Conservation (phyloP, 2,113 vertebrate species). For the Salvelinus fontinalis region DNA sequence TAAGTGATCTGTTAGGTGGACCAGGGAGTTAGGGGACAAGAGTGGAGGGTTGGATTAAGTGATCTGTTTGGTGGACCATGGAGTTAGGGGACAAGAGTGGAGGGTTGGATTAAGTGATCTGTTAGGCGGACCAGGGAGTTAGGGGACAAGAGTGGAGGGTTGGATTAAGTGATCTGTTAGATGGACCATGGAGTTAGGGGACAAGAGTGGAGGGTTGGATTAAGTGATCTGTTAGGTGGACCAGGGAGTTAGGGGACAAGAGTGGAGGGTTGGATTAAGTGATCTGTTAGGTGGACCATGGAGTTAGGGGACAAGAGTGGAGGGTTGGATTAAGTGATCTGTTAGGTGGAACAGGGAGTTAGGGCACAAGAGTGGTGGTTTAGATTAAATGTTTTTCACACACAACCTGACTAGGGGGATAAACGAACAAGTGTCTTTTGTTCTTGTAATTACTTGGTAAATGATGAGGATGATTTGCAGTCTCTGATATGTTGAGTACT, state of each 20-base stretch:
- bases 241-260: neutral
- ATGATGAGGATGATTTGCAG: too few relatives aligned
- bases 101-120: neutral
- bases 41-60: constrained; percentile 2
- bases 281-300: constrained; percentile 63
- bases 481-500: too few relatives aligned
- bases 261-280: constrained; percentile 6
- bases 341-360: neutral
- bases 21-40: neutral
- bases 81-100: neutral
- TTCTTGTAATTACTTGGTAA: too few relatives aligned
- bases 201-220: too few relatives aligned
- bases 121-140: neutral
- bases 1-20: constrained; percentile 66
- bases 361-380: neutral
- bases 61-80: constrained; percentile 64
- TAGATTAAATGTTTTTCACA: neutral
- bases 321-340: neutral
- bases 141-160: too few relatives aligned
- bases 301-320: neutral
- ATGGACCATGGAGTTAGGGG: neutral
- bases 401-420: too few relatives aligned
- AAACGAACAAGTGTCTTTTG: too few relatives aligned
- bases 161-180: neutral
- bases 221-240: neutral